These are phyloP conservation scores for Paelopatides confundens DNA, from an alignment of 53 echinoderm and acorn worm genomes.

Conservation along the genomic window DNA sequence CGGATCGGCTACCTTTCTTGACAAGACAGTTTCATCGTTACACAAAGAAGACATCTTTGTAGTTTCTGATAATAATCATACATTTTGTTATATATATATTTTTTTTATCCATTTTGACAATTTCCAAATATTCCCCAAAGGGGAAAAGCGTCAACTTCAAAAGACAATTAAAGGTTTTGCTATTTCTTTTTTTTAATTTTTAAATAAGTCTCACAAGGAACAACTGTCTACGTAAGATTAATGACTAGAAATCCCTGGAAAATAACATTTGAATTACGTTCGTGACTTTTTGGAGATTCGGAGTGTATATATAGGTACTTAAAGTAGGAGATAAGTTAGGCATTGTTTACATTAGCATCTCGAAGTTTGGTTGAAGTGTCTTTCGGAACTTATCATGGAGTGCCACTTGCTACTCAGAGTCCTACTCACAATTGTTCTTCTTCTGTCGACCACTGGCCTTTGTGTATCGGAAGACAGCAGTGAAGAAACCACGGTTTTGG, in stretches of 20 bases:
- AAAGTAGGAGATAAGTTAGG: not conserved
- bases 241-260: not conserved
- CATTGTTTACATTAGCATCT: not conserved
- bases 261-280: not conserved
- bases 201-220: not conserved
- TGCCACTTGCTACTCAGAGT: not conserved
- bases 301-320: not conserved
- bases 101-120: not conserved
- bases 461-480: not conserved
- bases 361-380: not conserved
- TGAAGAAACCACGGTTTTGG: not conserved
- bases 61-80: too few species aligned
- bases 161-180: not conserved
- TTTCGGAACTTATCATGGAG: slow-evolving; percentile 26
- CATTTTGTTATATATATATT: too few species aligned
- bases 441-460: not conserved
- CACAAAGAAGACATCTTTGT: too few species aligned
- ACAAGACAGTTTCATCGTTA: too few species aligned
- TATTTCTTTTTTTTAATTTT: not conserved
- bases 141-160: not conserved
- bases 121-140: not conserved
- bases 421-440: not conserved
- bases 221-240: not conserved
- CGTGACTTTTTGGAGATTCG: not conserved
- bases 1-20: too few species aligned